phyloP scores from a whole-genome alignment of 1,140 invertebrate genomes.

The Hylyphantes graminicola region DNA sequence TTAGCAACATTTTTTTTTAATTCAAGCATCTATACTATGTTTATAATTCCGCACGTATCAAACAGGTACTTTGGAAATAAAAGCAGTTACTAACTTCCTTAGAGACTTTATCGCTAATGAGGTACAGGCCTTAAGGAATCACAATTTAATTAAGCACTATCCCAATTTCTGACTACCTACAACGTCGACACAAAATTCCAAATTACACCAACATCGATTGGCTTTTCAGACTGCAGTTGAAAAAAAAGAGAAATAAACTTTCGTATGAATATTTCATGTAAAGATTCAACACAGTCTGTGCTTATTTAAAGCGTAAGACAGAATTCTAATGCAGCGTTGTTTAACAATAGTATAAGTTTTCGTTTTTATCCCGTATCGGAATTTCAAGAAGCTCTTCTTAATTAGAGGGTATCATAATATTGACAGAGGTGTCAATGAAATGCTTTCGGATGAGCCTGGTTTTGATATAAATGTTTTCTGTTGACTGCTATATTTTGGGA shows the following conservation, averaged over 20 bases:
- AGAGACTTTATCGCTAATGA: slow-evolving; percentile 16
- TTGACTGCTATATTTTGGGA: too few relatives aligned
- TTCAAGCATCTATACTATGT: too few relatives aligned
- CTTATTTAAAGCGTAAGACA: slow-evolving; percentile 32
- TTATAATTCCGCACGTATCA: not conserved
- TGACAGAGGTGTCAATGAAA: too few relatives aligned
- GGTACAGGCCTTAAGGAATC: slow-evolving; percentile 6
- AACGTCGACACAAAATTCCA: slow-evolving; percentile 20
- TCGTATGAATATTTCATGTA: slow-evolving; percentile 49
- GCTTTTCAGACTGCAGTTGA: not conserved
- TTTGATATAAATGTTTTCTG: too few relatives aligned
- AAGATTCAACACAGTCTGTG: slow-evolving; percentile 35
- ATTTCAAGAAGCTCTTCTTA: slow-evolving; percentile 34
- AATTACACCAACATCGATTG: slow-evolving; percentile 27
- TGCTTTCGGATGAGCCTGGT: too few relatives aligned
- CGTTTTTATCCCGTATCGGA: slow-evolving; percentile 15
- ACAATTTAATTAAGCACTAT: slow-evolving; percentile 39
- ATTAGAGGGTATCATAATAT: slow-evolving; percentile 6
- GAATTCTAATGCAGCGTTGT: slow-evolving; percentile 11
- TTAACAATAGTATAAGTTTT: slow-evolving; percentile 5
- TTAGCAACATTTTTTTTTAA: too few relatives aligned
- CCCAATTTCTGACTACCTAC: not conserved
- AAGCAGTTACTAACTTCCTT: slow-evolving; percentile 23
- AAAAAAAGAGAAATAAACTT: slow-evolving; percentile 15
- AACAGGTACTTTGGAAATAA: not conserved